Conservation (phyloP, 2,113 vertebrate species). For the Geococcyx californianus region DNA sequence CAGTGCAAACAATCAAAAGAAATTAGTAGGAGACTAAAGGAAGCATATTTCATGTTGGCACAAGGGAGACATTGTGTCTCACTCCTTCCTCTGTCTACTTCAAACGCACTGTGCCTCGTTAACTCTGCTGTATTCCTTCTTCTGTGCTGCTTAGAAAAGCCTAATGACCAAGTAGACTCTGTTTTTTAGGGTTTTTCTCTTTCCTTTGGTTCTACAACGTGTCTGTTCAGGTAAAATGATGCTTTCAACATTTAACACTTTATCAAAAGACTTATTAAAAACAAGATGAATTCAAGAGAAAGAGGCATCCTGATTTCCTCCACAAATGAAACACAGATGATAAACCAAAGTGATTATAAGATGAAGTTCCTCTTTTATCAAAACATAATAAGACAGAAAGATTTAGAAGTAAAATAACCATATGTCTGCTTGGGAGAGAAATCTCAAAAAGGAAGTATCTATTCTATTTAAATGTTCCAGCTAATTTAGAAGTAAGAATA, state of each 20-base stretch:
- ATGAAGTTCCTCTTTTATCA: background rate
- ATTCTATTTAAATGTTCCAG: background rate
- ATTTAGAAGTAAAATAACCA: background rate
- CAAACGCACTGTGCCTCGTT: background rate
- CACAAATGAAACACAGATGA: background rate
- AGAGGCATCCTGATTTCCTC: background rate
- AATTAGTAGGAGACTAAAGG: background rate
- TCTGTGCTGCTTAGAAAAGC: background rate
- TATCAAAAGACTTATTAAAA: background rate
- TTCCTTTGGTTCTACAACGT: background rate
- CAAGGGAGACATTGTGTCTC: background rate
- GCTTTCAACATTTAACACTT: background rate
- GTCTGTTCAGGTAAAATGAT: background rate
- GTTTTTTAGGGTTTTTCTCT: background rate
- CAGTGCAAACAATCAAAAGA: background rate
- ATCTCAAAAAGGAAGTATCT: background rate
- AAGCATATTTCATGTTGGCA: background rate
- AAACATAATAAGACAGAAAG: background rate
- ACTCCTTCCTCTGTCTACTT: background rate
- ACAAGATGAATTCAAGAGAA: background rate
- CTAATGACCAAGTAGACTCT: background rate
- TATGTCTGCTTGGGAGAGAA: background rate
- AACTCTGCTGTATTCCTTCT: background rate
- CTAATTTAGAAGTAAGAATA: background rate
- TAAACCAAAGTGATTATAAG: background rate